Base-by-base conservation (phyloP, 1,140 invertebrate species). In the Hydropsyche tenuis region DNA sequence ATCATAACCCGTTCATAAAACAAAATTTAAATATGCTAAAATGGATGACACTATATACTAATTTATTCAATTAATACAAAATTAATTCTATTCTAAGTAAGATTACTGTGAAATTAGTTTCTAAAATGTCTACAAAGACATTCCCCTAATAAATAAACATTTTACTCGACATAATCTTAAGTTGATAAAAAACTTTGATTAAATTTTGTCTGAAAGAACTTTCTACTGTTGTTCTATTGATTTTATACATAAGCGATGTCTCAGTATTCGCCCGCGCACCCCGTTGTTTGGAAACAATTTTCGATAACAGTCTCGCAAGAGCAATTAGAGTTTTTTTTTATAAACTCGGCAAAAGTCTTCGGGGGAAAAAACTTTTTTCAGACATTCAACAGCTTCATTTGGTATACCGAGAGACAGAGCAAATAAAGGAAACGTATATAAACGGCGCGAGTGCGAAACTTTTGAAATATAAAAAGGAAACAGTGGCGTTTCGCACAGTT, bases 381-480 rank as follows among this genome's bases (percentile, higher is more conserved):
- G 37, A 76, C 63, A 65, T 76, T 76, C 72, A 76, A 76, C 72
- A 74, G 72, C 72, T 76, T 76, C 75, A 73, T 76, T 76, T 73
- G 64, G 71, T 25, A 62, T 45, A 73, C 56, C 69, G 75, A 43
- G 69, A 60, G 68, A 70, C 27, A 71, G 69, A 71, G 73, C 71
- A 62, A 73, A 74, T 73, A 74, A 74, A 77, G 65, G 65, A 74
- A 73, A 73, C 72, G 68, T 74, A 74, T 74, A 72, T 69, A 72
- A 73, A 53, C 46, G 62, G 65, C 63, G 73, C 73, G 73, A 77
- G 70, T 74, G 75, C 64, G 72, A 77, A 77, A 77, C 48, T 74
- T 77, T 71, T 43, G 43, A 60, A 69, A 74, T 74, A 74, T 77
- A 74, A 77, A 75, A 75, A 71, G 68, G 72, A 45, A 76, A 68